These are phyloP conservation scores for Rhinichthys osculus DNA, from an alignment of 2,797 vertebrate genomes.

Conservation along the genomic window DNA sequence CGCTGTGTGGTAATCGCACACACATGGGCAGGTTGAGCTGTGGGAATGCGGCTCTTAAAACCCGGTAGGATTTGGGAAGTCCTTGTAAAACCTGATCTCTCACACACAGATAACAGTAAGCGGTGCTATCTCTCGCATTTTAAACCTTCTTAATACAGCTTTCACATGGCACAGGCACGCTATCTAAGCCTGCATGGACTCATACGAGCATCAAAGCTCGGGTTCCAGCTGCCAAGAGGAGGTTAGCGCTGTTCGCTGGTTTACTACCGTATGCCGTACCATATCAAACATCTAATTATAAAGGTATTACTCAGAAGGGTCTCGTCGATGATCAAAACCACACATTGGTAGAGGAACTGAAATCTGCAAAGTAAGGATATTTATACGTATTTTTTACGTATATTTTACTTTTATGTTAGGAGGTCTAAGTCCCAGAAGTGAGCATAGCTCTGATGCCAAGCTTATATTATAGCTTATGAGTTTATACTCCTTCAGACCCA, in stretches of 20 bases:
- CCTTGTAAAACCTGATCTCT: constrained; percentile 51
- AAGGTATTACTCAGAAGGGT: constrained; percentile 6
- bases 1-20: neutral
- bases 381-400: neutral
- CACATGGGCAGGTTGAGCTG: constrained; percentile 29
- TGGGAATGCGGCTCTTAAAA: constrained; percentile 45
- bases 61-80: constrained; percentile 22
- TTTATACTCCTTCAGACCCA: constrained; percentile 49
- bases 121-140: constrained; percentile 28
- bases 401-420: neutral
- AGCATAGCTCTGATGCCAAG: constrained; percentile 47
- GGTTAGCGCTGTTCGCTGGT: constrained; percentile 1
- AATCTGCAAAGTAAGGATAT: constrained; percentile 37
- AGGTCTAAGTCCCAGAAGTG: constrained; percentile 25
- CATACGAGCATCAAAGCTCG: constrained; percentile 21
- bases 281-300: constrained; percentile 38
- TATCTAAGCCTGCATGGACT: constrained; percentile 23
- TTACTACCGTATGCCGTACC: constrained; percentile 22
- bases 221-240: constrained; percentile 6
- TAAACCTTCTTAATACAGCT: constrained; percentile 39
- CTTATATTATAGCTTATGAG: constrained; percentile 48
- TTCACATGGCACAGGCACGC: constrained; percentile 39
- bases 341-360: neutral
- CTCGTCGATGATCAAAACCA: constrained; percentile 9
- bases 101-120: constrained; percentile 52